Conservation (phyloP, 1,140 invertebrate genomes). For the Telenomus remus region DNA sequence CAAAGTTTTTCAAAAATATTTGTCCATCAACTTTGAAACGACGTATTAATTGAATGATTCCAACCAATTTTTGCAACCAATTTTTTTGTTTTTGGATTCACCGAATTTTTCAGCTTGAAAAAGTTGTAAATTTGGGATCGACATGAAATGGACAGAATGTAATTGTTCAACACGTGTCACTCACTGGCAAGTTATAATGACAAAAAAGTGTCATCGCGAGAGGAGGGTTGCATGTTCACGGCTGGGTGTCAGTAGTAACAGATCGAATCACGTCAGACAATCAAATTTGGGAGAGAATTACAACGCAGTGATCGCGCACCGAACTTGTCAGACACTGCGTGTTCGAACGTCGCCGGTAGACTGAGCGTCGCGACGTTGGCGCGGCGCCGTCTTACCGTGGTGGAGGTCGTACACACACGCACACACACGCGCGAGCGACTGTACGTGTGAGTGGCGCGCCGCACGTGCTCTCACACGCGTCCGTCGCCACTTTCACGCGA, state of each 20-base stretch:
- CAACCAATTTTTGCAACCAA: no score
- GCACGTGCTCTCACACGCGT: slow-evolving; percentile 49
- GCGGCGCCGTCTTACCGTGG: slow-evolving; percentile 62
- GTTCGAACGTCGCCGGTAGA: slow-evolving; percentile 70
- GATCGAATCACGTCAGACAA: slow-evolving; percentile 33
- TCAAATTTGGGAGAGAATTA: slow-evolving; percentile 21
- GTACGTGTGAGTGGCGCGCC: slow-evolving; percentile 15
- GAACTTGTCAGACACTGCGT: slow-evolving; percentile 56
- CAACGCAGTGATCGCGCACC: slow-evolving; percentile 41
- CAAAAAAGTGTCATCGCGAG: slow-evolving; percentile 14
- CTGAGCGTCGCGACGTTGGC: slow-evolving; percentile 70
- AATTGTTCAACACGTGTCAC: no score
- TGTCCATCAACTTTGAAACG: no score
- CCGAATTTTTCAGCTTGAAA: no score
- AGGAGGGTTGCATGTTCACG: slow-evolving; percentile 5
- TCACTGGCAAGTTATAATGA: background rate
- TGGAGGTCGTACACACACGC: slow-evolving; percentile 40
- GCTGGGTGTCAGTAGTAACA: slow-evolving; percentile 20
- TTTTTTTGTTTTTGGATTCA: no score
- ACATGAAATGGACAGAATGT: no score
- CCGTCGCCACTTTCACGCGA: slow-evolving; percentile 21
- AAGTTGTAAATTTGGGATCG: no score
- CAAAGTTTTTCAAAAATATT: no score
- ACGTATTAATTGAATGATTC: no score
- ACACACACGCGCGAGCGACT: slow-evolving; percentile 14